Conservation (phyloP, 2,113 vertebrate genomes). For the Marmota monax region DNA sequence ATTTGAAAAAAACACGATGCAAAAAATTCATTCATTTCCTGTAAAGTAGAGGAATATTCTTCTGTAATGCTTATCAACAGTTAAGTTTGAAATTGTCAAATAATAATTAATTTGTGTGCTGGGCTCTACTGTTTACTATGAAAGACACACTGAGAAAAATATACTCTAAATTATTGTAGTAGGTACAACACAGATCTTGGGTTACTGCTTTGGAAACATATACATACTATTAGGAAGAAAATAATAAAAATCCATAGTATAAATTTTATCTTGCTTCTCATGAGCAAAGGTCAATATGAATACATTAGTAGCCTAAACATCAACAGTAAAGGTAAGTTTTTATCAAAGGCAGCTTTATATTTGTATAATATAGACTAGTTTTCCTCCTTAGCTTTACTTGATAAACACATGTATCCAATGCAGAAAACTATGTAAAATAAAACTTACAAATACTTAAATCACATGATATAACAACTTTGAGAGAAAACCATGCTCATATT, state of each 20-base stretch:
- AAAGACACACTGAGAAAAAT: neutral
- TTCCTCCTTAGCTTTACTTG: neutral
- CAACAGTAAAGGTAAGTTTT: neutral
- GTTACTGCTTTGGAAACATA: neutral
- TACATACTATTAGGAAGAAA: neutral
- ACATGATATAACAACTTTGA: neutral
- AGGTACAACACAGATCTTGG: neutral
- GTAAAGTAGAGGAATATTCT: neutral
- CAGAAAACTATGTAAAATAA: constrained; percentile 16
- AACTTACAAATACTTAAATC: neutral
- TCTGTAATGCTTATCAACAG: neutral
- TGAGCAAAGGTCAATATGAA: neutral
- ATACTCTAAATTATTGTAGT: neutral
- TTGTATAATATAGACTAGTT: neutral
- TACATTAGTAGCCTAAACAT: neutral
- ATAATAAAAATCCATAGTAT: neutral
- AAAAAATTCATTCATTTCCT: neutral
- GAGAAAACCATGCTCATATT: neutral
- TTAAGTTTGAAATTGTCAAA: neutral
- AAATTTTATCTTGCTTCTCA: neutral
- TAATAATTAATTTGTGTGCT: neutral
- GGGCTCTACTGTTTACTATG: neutral
- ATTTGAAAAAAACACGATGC: neutral
- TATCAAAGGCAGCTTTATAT: neutral
- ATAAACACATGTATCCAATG: neutral